Evolutionary conservation across 37 sponge, comb jelly and placozoan genomes (phyloP).

Genomic region (Theonella swinhoei): DNA sequence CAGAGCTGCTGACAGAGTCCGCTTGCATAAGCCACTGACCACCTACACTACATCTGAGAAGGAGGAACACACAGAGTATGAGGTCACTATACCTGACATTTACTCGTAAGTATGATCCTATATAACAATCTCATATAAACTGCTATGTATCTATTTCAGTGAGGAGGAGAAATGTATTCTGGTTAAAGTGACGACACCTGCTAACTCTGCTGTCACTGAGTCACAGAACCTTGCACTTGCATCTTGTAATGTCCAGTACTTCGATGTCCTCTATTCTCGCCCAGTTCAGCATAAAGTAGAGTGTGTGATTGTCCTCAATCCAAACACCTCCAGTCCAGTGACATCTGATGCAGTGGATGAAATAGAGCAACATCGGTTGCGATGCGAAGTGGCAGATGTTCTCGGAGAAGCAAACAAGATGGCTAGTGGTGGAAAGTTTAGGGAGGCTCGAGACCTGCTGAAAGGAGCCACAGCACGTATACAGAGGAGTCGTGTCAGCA

Average conservation of each 20-base stretch:
- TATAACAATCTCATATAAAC: background rate
- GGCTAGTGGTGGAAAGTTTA: constrained; percentile 59
- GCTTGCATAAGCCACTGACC: constrained; percentile 55
- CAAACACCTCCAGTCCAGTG: constrained; percentile 33
- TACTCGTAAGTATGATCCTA: constrained; percentile 60
- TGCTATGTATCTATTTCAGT: constrained; percentile 45
- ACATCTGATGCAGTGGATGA: constrained; percentile 30
- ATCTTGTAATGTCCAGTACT: constrained; percentile 67
- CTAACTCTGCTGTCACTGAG: constrained; percentile 7
- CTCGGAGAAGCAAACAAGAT: constrained; percentile 61
- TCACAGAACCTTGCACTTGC: constrained; percentile 28
- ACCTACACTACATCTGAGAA: constrained; percentile 50
- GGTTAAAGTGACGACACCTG: constrained; percentile 47
- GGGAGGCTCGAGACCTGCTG: constrained; percentile 60
- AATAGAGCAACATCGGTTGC: constrained; percentile 61
- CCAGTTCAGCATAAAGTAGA: constrained; percentile 12
- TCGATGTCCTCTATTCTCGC: constrained; percentile 59
- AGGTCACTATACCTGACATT: constrained; percentile 87
- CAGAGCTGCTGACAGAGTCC: constrained; percentile 33
- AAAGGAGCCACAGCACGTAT: constrained; percentile 18
- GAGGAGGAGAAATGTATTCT: constrained; percentile 88
- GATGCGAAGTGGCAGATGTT: constrained; percentile 61
- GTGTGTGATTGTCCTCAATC: constrained; percentile 42
- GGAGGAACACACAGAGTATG: constrained; percentile 35
- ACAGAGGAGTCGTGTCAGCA: constrained; percentile 9